Conservation (phyloP, 1,140 invertebrate species). For the Bombyx mandarina region DNA sequence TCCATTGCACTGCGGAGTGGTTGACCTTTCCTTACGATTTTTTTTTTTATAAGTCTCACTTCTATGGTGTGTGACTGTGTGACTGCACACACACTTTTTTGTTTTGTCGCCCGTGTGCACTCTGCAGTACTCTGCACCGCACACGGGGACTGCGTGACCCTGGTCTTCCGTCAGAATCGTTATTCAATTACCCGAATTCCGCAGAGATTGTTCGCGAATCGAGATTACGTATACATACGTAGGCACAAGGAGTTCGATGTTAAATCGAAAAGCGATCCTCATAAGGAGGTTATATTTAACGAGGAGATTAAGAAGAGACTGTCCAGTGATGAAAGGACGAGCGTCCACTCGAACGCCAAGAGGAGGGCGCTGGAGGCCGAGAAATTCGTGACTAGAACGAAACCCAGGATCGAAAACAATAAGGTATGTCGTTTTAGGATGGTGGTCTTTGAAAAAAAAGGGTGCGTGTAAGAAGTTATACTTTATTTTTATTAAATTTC, state of each 20-base stretch:
- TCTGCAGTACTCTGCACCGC: too few relatives aligned
- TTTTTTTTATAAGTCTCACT: too few relatives aligned
- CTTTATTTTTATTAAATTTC: too few relatives aligned
- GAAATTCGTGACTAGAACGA: conserved; percentile 4
- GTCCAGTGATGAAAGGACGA: conserved; percentile 13
- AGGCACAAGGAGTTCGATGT: conserved; percentile 72
- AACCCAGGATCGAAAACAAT: conserved; percentile 8
- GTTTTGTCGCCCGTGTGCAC: too few relatives aligned
- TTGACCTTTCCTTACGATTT: too few relatives aligned
- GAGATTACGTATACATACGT: conserved; percentile 89
- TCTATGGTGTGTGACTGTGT: too few relatives aligned
- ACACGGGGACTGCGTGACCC: neutral
- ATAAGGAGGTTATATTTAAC: conserved; percentile 31
- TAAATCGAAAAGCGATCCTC: conserved; percentile 18
- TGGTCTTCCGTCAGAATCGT: neutral
- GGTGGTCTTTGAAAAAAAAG: too few relatives aligned
- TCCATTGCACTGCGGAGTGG: too few relatives aligned
- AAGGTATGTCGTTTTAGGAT: conserved; percentile 18
- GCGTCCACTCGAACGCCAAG: conserved; percentile 41
- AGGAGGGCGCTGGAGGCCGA: conserved; percentile 28
- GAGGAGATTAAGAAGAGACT: neutral
- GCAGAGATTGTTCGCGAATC: conserved; percentile 84
- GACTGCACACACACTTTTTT: too few relatives aligned
- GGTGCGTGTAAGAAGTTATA: too few relatives aligned
- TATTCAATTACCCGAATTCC: neutral